Evolutionary conservation across 2,888 invertebrate species (phyloP), one percentile per base, ranked within the genome.

Genomic region (Eupithecia exiguata): DNA sequence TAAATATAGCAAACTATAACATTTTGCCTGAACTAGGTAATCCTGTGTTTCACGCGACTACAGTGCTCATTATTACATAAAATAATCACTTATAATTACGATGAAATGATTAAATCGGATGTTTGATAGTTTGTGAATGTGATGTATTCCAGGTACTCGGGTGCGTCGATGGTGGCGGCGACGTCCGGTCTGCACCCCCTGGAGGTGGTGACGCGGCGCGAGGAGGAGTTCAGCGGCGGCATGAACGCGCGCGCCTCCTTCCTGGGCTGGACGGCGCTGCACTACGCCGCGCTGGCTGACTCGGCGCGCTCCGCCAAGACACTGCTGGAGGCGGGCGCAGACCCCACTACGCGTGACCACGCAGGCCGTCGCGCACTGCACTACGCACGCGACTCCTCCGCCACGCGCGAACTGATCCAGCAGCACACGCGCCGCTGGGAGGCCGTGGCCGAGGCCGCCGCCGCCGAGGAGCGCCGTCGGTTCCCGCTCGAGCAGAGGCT

Each of bases 401-500:
- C 91, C 63, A 94, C 97, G 53, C 96, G 96, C 81, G 92, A 95
- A n/a, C 88, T 97, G 74, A 91, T 98, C 68, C 84, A 92, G 80
- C 92, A 93, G 78, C 95, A 95, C 89, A 93, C 95, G 74, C 84
- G 86, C 14, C 84, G 84, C 71, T 91, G 93, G 93, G 95, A 95
- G 86, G 94, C 94, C 79, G 85, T 93, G 16, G 91, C 95, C 80
- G 95, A 95, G 77, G 94, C 96, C 83, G 95, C 95, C 84, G 97
- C 97, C 85, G 95, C 96, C 5, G 97, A 97, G 87, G 97, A 98
- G 90, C 95, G 98, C 74, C 92, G 97, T 81, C 94, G 96, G 84
- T 97, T 97, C 94, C 97, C 98, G 38, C 91, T 98, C 73, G 98
- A 98, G 88, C 96, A 97, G 88, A 95, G 98, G 74, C 92, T 98